phyloP scores from a whole-genome alignment of 2,113 vertebrate species.

The Atractosteus spatula region DNA sequence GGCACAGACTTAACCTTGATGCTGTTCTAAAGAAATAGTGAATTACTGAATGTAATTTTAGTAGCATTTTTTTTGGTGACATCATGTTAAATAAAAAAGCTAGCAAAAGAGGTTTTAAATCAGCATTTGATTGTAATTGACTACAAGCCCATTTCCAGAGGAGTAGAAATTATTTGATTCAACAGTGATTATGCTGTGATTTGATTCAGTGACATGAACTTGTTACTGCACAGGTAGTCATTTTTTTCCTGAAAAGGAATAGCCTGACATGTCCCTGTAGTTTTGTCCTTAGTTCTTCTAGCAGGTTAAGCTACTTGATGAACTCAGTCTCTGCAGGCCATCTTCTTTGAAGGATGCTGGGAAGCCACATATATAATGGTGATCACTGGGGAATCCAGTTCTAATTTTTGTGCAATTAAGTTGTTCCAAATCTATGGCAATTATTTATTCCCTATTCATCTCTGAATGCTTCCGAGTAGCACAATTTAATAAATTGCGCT shows the following conservation, averaged over 20 bases:
- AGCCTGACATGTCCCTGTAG: not conserved
- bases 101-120: conserved; percentile 74
- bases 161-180: conserved; percentile 81
- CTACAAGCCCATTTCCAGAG: conserved; percentile 79
- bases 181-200: conserved; percentile 77
- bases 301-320: conserved; percentile 66
- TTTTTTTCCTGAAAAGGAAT: conserved; percentile 11
- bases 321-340: conserved; percentile 48
- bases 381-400: conserved; percentile 33
- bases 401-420: conserved; percentile 24
- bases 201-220: conserved; percentile 67
- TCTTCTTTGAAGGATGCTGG: conserved; percentile 52
- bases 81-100: conserved; percentile 29
- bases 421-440: not conserved
- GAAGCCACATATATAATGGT: conserved; percentile 26
- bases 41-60: conserved; percentile 4
- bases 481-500: conserved; percentile 29
- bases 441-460: conserved; percentile 9
- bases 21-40: not conserved
- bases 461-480: conserved; percentile 14
- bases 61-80: not conserved
- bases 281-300: conserved; percentile 44
- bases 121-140: conserved; percentile 92
- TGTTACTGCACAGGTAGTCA: conserved; percentile 65
- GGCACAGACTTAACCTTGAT: not conserved